A percentile compares a stretch with the other conserved stretches of the same genome.
Evolutionary conservation across 2,888 invertebrate species (phyloP).

Genomic region (Clusia tigrina): DNA sequence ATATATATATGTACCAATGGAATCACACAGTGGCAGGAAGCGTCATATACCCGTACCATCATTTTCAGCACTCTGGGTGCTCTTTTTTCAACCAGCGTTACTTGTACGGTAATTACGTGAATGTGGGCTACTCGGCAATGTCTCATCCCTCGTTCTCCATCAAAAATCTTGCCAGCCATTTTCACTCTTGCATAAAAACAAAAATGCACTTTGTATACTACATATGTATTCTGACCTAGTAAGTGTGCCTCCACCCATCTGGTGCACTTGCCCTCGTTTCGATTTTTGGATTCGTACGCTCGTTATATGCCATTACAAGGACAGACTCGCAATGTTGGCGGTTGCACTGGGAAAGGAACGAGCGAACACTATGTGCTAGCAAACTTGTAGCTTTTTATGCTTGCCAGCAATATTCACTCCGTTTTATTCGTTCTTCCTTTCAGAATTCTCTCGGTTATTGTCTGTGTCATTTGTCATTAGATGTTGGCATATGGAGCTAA

Average conservation of each 20-base stretch:
- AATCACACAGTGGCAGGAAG: not conserved
- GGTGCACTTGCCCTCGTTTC: conserved; percentile 19
- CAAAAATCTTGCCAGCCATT: no score
- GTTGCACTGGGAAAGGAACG: not conserved
- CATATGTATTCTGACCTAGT: not conserved
- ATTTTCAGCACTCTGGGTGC: not conserved
- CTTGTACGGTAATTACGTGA: not conserved
- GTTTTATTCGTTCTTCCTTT: not conserved
- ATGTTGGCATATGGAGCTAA: conserved; percentile 43
- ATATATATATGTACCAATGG: conserved; percentile 1
- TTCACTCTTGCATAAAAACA: no score
- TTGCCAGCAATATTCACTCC: not conserved
- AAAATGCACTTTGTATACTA: no score
- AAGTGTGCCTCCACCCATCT: not conserved
- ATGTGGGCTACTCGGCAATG: not conserved
- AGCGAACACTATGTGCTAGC: no score
- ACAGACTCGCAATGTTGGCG: conserved; percentile 10
- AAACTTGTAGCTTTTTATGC: no score
- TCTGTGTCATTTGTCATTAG: not conserved
- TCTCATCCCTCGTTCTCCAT: not conserved
- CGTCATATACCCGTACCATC: not conserved
- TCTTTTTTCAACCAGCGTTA: not conserved
- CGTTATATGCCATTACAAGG: conserved; percentile 19
- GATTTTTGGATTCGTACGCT: not conserved
- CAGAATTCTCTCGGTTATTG: conserved; percentile 33